A percentile compares a stretch with the other conserved stretches of the same genome.
Evolutionary conservation across 2,888 invertebrate genomes (phyloP).

Genomic region (Willowsia nigromaculata): DNA sequence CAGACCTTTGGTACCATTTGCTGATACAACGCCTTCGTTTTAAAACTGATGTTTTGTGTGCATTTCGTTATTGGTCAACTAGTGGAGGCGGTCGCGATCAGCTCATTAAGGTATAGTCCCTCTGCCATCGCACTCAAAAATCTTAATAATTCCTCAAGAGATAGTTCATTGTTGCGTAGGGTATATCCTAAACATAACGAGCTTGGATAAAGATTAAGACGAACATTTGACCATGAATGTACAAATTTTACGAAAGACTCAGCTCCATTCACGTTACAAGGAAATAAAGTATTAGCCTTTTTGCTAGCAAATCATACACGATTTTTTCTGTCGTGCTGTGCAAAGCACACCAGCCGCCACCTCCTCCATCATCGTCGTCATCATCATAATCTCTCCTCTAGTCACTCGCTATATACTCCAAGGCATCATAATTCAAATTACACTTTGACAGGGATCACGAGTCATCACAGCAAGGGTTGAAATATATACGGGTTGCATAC

Average conservation of each 20-base stretch:
- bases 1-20: background rate
- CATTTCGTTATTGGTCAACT: background rate
- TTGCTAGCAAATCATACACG: conserved; percentile 21
- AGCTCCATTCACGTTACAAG: background rate
- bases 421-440: conserved; percentile 67
- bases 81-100: background rate
- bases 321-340: conserved; percentile 9
- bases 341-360: conserved; percentile 39
- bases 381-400: conserved; percentile 14
- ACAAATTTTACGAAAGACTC: conserved; percentile 23
- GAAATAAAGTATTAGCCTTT: conserved; percentile 23
- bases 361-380: conserved; percentile 29
- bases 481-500: conserved; percentile 17
- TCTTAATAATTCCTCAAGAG: background rate
- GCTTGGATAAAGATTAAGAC: background rate
- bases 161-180: background rate
- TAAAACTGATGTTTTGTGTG: background rate
- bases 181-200: background rate
- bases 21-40: background rate
- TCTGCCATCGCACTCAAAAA: background rate
- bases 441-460: conserved; percentile 67
- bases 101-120: conserved; percentile 35
- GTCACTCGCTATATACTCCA: conserved; percentile 16
- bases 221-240: conserved; percentile 38
- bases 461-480: conserved; percentile 67